Evolutionary conservation across 2,113 vertebrate genomes (phyloP), one percentile per base, ranked within the genome.

Genomic region (Mystacornis crossleyi): DNA sequence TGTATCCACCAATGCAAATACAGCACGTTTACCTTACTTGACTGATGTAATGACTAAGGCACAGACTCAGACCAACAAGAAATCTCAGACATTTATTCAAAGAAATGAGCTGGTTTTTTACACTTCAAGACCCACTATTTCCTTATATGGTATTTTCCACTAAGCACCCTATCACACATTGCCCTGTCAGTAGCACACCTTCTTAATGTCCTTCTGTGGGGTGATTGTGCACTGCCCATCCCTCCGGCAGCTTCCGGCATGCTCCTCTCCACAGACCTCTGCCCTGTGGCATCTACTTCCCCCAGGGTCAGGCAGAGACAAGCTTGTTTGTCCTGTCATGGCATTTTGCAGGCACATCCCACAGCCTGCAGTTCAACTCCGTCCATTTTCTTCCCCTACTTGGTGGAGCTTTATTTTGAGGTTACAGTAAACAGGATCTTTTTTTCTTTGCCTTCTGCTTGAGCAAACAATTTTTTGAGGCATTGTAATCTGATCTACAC

Each of bases 161-260:
- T 58, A 11, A 58, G 14, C 9, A 15, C 11, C 57, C 57, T 58
- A 11, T 58, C 15, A 11, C 57, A 23, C n/a, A 8, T 24, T 36
- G 23, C n/a, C 10, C 5, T 36, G n/a, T 36, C 57, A 58, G n/a
- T 36, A 58, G 25, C 57, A 36, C 23, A 11, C 10, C 36, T 58
- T 17, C 57, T 25, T 16, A 25, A 16, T 58, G 15, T 58, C n/a
- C 15, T 34, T 36, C 0, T 36, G 5, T 36, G n/a, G 57, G 23
- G n/a, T 58, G n/a, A 17, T 36, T 15, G 25, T 2, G 4, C 2
- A 0, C n/a, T 58, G 57, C 5, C 15, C 57, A 58, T 15, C 23
- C 3, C 2, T 24, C 9, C 4, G 1, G n/a, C 57, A 16, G n/a
- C 21, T 17, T 36, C 23, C 7, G 9, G 57, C 55, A 58, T n/a